These are phyloP conservation scores for Xestoiulus laeticollis DNA, from an alignment of 2,888 invertebrate species.

Conservation along the genomic window DNA sequence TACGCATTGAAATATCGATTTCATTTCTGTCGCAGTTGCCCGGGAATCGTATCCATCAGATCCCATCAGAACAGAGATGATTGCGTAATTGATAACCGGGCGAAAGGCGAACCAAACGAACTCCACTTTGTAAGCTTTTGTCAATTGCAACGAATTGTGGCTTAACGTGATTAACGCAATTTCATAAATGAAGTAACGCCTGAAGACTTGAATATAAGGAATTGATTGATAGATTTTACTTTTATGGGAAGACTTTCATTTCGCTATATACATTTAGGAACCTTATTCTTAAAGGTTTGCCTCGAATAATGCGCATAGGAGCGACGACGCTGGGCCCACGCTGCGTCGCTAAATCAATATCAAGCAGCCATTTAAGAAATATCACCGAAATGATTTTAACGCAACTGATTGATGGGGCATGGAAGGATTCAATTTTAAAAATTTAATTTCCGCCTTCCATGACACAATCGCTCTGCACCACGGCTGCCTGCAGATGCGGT, in stretches of 20 bases:
- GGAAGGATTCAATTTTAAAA: slow-evolving; percentile 40
- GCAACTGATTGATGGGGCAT: slow-evolving; percentile 35
- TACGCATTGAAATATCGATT: slow-evolving; percentile 46
- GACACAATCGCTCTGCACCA: slow-evolving; percentile 39
- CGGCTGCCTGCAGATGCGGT: slow-evolving; percentile 3
- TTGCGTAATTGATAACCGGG: slow-evolving; percentile 46
- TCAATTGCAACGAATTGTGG: neutral
- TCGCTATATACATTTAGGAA: neutral
- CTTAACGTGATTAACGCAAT: slow-evolving; percentile 8
- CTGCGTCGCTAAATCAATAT: slow-evolving; percentile 41
- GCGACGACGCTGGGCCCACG: neutral
- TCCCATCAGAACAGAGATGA: slow-evolving; percentile 27
- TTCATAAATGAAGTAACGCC: slow-evolving; percentile 32
- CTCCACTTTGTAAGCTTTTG: neutral
- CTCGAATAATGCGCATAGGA: slow-evolving; percentile 17
- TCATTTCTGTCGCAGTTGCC: slow-evolving; percentile 47
- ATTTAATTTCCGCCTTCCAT: slow-evolving; percentile 19
- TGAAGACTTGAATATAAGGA: neutral
- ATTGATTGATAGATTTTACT: slow-evolving; percentile 31
- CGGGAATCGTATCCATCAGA: slow-evolving; percentile 46
- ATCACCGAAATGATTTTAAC: slow-evolving; percentile 39
- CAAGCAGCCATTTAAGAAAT: slow-evolving; percentile 41
- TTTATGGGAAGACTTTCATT: neutral
- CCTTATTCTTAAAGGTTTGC: neutral
- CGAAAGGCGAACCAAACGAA: neutral